Evolutionary conservation across 2,797 vertebrate species (phyloP).

Genomic region (Pipistrellus kuhlii): DNA sequence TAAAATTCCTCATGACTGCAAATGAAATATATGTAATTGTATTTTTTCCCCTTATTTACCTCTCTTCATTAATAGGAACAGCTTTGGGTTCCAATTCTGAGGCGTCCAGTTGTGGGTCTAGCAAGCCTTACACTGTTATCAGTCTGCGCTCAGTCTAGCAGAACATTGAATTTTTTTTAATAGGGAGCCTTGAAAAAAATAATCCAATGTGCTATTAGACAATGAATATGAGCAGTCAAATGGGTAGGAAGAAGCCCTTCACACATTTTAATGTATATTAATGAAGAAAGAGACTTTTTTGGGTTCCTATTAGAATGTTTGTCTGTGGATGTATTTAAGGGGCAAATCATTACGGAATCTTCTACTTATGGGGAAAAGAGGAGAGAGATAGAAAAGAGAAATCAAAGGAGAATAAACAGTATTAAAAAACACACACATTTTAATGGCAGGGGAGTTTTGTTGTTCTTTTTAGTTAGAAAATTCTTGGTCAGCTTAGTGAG

Average conservation of each 20-base stretch:
- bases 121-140: slow-evolving; percentile 37
- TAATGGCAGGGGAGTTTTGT: neutral
- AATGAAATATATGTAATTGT: slow-evolving; percentile 55
- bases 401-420: neutral
- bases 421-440: neutral
- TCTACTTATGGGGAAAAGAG: neutral
- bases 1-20: neutral
- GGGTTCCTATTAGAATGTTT: neutral
- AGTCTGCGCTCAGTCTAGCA: slow-evolving; percentile 76
- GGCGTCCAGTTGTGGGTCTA: slow-evolving; percentile 33
- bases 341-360: neutral
- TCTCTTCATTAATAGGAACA: slow-evolving; percentile 33
- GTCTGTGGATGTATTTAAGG: neutral
- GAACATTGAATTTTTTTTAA: slow-evolving; percentile 84
- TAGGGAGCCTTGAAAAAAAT: slow-evolving; percentile 63
- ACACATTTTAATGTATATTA: neutral
- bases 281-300: neutral
- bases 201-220: slow-evolving; percentile 80
- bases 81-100: slow-evolving; percentile 72
- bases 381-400: neutral
- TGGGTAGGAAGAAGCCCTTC: slow-evolving; percentile 34
- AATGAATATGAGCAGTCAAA: slow-evolving; percentile 40
- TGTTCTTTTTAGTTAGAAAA: slow-evolving; percentile 39
- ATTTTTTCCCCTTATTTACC: slow-evolving; percentile 21
- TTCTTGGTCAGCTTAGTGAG: neutral